Percentiles rank a stretch among this genome's conserved stretches.
phyloP scores from a whole-genome alignment of 2,888 invertebrate species.

The Ecliptopera silaceata region DNA sequence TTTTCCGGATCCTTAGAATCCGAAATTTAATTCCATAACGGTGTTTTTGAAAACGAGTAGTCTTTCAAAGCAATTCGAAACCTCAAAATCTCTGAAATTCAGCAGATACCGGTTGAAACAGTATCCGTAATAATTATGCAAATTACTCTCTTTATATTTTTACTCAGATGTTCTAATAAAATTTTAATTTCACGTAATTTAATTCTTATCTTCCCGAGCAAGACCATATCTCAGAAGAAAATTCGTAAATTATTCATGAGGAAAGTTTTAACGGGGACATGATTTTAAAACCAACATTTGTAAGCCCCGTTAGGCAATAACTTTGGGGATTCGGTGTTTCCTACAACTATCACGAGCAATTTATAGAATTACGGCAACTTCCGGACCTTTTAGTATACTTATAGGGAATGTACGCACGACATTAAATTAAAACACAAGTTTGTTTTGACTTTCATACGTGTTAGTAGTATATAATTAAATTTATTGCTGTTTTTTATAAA shows the following conservation, averaged over 20 bases:
- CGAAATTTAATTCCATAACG: too few relatives aligned
- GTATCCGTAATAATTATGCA: constrained; percentile 68
- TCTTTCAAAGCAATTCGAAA: constrained; percentile 2
- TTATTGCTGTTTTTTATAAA: too few relatives aligned
- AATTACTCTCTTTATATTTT: constrained; percentile 72
- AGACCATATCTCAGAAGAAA: constrained; percentile 79
- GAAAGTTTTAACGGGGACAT: constrained; percentile 80
- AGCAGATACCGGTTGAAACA: constrained; percentile 33
- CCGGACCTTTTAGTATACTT: constrained; percentile 14
- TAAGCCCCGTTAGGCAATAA: constrained; percentile 67
- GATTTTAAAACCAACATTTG: constrained; percentile 81
- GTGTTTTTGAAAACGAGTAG: too few relatives aligned
- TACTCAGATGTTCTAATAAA: constrained; percentile 72
- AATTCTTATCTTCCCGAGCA: constrained; percentile 77
- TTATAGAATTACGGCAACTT: constrained; percentile 22
- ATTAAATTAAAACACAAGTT: background rate
- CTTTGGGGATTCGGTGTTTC: constrained; percentile 52
- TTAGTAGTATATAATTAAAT: too few relatives aligned
- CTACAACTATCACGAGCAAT: constrained; percentile 27
- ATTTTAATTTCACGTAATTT: constrained; percentile 77
- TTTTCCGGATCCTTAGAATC: too few relatives aligned
- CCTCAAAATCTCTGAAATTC: constrained; percentile 28
- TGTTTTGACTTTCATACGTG: too few relatives aligned
- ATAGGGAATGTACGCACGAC: background rate
- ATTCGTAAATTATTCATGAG: constrained; percentile 82